phyloP scores from a whole-genome alignment of 1,140 invertebrate species.

The Fopius arisanus region DNA sequence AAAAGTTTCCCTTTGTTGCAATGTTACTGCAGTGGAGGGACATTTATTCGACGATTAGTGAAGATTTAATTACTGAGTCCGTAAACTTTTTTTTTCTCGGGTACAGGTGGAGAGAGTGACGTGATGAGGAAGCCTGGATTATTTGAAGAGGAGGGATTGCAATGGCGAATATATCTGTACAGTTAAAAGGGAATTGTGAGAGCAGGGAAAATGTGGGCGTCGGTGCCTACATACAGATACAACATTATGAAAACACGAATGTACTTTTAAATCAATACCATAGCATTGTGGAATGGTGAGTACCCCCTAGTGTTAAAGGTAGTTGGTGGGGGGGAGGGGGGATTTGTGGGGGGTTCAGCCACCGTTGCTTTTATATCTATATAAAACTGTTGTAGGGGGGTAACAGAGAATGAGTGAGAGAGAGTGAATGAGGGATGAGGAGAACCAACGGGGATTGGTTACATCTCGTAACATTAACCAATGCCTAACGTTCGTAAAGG shows the following conservation, averaged over 20 bases:
- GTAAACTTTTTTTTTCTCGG: conserved; percentile 23
- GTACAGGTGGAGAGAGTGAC: conserved; percentile 12
- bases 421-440: conserved; percentile 9
- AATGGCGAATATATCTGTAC: conserved; percentile 25
- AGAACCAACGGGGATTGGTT: conserved; percentile 36
- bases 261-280: conserved; percentile 67
- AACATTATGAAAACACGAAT: conserved; percentile 67
- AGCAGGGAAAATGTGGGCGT: conserved; percentile 47
- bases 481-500: conserved; percentile 44
- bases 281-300: conserved; percentile 60
- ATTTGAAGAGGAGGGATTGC: conserved; percentile 33
- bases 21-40: conserved; percentile 33
- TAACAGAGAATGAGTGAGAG: conserved; percentile 5
- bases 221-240: conserved; percentile 60
- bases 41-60: conserved; percentile 56
- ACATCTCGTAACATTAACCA: conserved; percentile 48
- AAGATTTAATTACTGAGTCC: conserved; percentile 56
- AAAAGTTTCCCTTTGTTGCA: background rate
- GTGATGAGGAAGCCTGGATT: background rate
- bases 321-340: conserved; percentile 39
- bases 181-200: conserved; percentile 2
- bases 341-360: conserved; percentile 40
- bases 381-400: conserved; percentile 34
- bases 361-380: conserved; percentile 36
- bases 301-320: conserved; percentile 31